Conservation (phyloP, 1,140 invertebrate species). For the Sycophila sp. region DNA sequence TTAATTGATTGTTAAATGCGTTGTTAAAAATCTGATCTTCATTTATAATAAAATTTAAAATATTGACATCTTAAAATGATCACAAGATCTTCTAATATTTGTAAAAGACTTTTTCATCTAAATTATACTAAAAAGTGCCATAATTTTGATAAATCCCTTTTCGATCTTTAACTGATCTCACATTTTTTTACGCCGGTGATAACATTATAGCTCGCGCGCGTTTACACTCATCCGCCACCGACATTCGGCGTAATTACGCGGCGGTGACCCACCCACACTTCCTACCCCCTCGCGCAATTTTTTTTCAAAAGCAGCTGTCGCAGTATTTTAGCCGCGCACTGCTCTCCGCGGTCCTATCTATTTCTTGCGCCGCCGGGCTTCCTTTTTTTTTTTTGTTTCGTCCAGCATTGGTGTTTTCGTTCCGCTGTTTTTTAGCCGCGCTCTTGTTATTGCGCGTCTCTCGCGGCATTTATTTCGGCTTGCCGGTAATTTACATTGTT, state of each 20-base stretch:
- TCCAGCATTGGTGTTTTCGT: too few relatives aligned
- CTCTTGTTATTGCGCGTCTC: neutral
- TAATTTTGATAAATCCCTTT: too few relatives aligned
- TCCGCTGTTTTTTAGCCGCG: neutral
- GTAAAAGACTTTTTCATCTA: too few relatives aligned
- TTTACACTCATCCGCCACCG: neutral
- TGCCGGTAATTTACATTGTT: constrained; percentile 11
- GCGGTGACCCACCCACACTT: neutral
- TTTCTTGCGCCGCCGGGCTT: neutral
- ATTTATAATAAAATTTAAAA: too few relatives aligned
- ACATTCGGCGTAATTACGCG: constrained; percentile 21
- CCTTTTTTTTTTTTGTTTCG: neutral
- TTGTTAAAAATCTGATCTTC: too few relatives aligned
- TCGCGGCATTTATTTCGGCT: too few relatives aligned
- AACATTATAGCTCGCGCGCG: constrained; percentile 45
- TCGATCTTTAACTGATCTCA: too few relatives aligned
- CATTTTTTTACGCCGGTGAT: too few relatives aligned
- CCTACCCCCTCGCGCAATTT: neutral
- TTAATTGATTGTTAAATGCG: too few relatives aligned
- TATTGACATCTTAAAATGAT: too few relatives aligned
- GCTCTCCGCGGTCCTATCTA: neutral
- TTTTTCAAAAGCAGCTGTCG: constrained; percentile 2
- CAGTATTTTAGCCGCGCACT: neutral
- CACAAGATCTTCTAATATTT: too few relatives aligned
- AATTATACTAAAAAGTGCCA: too few relatives aligned